phyloP scores from a whole-genome alignment of 2,888 invertebrate genomes.

The Pimpla rufipes region DNA sequence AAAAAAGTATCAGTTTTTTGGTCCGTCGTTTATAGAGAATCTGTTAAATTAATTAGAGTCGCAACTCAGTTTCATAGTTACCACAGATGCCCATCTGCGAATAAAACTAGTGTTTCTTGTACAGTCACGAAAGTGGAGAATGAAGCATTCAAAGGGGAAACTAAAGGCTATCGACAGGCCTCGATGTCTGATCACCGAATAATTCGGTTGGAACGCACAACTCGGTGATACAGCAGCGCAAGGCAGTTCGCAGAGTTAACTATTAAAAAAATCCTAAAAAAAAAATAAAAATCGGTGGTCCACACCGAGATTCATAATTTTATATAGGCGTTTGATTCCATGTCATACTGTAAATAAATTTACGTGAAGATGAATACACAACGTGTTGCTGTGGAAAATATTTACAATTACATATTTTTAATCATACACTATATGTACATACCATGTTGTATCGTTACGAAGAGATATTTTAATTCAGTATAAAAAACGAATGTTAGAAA shows the following conservation, averaged over 20 bases:
- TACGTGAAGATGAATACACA: constrained; percentile 43
- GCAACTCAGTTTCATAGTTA: not conserved
- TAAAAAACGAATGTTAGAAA: constrained; percentile 36
- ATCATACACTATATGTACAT: constrained; percentile 45
- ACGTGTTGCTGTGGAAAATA: constrained; percentile 32
- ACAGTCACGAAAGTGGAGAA: not conserved
- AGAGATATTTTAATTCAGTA: constrained; percentile 40
- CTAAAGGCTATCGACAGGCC: not conserved
- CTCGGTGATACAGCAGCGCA: not conserved
- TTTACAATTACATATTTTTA: constrained; percentile 56
- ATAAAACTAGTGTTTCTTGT: not conserved
- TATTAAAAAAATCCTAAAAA: not conserved
- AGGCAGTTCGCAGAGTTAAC: not conserved
- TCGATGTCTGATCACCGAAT: not conserved
- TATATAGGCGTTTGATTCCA: constrained; percentile 19
- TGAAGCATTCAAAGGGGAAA: not conserved
- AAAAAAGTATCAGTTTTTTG: not conserved
- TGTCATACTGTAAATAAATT: constrained; percentile 52
- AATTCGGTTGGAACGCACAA: constrained; percentile 27
- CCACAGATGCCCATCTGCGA: not conserved
- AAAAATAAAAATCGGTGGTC: not conserved
- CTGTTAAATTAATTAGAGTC: not conserved
- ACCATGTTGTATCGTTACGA: constrained; percentile 29
- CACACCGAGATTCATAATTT: constrained; percentile 9
- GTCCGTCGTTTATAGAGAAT: too few relatives aligned